phyloP scores from a whole-genome alignment of 2,797 vertebrate species.

The Eulemur coronatus region DNA sequence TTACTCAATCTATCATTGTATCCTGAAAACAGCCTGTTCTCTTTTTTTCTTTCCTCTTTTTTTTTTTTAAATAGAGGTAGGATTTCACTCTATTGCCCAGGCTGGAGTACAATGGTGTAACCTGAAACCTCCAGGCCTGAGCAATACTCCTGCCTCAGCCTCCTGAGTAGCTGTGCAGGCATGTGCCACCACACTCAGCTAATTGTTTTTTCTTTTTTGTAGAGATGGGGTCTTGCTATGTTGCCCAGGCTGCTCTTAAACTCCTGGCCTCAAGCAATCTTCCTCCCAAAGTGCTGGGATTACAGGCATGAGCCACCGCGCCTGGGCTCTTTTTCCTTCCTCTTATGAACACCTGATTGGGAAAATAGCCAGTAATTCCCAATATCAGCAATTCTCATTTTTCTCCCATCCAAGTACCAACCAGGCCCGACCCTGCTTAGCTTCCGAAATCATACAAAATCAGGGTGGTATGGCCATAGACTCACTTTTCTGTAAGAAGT shows the following conservation, averaged over 20 bases:
- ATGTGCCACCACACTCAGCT: not conserved
- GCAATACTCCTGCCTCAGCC: not conserved
- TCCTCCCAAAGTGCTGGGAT: not conserved
- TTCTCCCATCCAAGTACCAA: no score
- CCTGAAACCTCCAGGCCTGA: not conserved
- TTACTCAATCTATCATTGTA: not conserved
- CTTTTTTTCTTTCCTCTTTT: not conserved
- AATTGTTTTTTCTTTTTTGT: not conserved
- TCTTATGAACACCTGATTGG: not conserved
- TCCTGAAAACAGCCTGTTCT: not conserved
- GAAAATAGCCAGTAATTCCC: not conserved
- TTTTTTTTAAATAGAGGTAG: not conserved
- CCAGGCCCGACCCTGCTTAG: no score
- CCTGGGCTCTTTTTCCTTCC: not conserved
- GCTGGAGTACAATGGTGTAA: not conserved
- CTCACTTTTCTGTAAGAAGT: not conserved
- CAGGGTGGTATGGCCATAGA: no score
- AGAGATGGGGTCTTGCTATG: not conserved
- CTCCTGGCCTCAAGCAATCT: not conserved
- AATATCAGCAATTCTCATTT: not conserved
- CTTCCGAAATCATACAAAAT: no score
- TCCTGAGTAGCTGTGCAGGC: not conserved
- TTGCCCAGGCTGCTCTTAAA: not conserved
- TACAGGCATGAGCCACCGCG: not conserved
- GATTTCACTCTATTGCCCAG: not conserved